phyloP scores from a whole-genome alignment of 2,113 vertebrate species.

The Pluvialis apricaria region DNA sequence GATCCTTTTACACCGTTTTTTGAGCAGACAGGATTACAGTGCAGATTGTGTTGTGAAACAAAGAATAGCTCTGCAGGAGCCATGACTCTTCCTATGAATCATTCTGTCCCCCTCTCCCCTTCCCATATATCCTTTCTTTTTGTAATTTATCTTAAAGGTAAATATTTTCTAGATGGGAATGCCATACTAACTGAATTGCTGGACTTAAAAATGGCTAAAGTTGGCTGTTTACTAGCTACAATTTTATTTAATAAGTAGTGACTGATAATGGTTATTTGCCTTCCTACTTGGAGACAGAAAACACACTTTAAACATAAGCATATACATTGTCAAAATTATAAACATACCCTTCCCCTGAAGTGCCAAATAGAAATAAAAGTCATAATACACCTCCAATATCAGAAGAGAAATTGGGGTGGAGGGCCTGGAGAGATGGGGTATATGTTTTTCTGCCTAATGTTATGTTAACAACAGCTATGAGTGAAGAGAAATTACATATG shows the following conservation, averaged over 20 bases:
- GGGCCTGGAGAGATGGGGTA: background rate
- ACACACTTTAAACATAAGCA: constrained; percentile 23
- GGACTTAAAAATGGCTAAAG: constrained; percentile 21
- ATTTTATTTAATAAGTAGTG: constrained; percentile 44
- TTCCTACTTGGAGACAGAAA: constrained; percentile 7
- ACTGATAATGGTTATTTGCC: constrained; percentile 37
- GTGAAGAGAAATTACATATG: background rate
- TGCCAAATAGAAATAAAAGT: background rate
- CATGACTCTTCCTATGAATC: constrained; percentile 30
- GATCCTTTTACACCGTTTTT: constrained; percentile 17
- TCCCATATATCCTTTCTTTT: background rate
- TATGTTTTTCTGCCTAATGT: background rate
- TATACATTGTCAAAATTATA: constrained; percentile 14
- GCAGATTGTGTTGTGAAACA: constrained; percentile 20
- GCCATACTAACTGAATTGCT: background rate
- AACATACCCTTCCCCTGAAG: background rate
- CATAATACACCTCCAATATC: background rate
- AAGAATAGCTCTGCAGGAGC: constrained; percentile 29
- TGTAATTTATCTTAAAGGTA: constrained; percentile 15
- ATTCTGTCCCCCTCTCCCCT: background rate
- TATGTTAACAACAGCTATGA: background rate
- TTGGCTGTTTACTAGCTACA: constrained; percentile 1
- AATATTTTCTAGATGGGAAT: background rate
- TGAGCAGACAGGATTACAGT: constrained; percentile 22
- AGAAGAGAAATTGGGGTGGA: background rate